These are phyloP conservation scores for Phainopepla nitens DNA, from an alignment of 2,113 vertebrate species.

Conservation along the genomic window DNA sequence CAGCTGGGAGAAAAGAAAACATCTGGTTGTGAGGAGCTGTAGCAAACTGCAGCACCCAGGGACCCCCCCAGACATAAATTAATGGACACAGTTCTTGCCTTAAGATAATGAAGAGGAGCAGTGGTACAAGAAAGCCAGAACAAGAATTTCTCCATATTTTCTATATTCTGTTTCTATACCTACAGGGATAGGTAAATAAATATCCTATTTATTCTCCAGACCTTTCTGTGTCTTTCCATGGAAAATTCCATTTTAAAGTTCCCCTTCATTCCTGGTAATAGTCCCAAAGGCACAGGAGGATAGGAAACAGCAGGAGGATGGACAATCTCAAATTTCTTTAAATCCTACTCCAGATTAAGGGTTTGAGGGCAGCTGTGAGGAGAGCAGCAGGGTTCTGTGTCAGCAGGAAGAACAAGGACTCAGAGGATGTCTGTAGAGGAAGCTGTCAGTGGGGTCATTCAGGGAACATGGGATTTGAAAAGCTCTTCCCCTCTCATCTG, in stretches of 20 bases:
- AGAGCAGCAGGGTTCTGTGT: neutral
- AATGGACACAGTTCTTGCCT: neutral
- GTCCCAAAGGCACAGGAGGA: neutral
- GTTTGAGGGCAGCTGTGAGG: neutral
- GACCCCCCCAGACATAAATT: fast-evolving
- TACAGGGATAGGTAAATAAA: neutral
- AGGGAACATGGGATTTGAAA: neutral
- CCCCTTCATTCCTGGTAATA: neutral
- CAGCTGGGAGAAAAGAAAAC: constrained; percentile 76
- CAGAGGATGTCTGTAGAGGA: neutral
- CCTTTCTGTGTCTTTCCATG: neutral
- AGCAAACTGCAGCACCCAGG: neutral
- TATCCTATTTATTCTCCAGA: neutral
- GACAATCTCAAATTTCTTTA: neutral
- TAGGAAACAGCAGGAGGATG: neutral
- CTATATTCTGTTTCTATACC: neutral
- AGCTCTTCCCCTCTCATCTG: neutral
- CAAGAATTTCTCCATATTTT: neutral
- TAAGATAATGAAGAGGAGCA: neutral
- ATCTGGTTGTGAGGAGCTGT: neutral
- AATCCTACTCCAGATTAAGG: neutral
- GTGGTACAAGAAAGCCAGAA: neutral
- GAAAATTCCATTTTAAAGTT: neutral
- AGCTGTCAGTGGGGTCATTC: neutral
- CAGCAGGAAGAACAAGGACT: neutral